Base-by-base conservation (phyloP, 2,113 vertebrate genomes). In the Lutjanus erythropterus region DNA sequence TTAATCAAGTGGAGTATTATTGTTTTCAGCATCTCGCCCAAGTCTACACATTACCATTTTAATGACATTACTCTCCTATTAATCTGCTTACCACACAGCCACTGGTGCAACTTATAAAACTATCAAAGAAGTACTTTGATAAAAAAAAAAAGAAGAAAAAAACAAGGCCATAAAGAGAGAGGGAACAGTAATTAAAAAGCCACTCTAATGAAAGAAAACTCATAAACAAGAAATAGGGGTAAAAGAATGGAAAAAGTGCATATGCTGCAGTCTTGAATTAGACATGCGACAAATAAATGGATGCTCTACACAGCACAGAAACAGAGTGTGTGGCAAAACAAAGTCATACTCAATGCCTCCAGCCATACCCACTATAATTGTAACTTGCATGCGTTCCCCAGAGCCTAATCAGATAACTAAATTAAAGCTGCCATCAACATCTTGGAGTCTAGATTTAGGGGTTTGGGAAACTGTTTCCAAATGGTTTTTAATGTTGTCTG, bases 1-100 rank as follows among this genome's bases (percentile, higher is more conserved):
- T 94, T 93, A 93, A 94, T 94, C 93, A 94, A 94, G 83, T 86
- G 66, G 79, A 90, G 89, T 91, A 92, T 93, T 93, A 92, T 93
- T 93, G 91, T 93, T 93, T 90, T 93, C 88, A 91, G 90, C 91
- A 91, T 93, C 90, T 93, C 77, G 82, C 86, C 87, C 90, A 90
- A 91, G 91, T 88, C 91, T 83, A 88, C 86, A 85, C 81, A 94
- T 94, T 94, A 93, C 88, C 93, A 94, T 94, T 94, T 94, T 94
- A 92, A 94, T 93, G 91, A 74, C 89, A 92, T 94, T 92, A 91
- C 89, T 86, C 78, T 83, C 78, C 91, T 94, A 93, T 94, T 93
- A 93, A 94, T 94, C 90, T 94, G 90, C 89, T 89, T 86, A 89
- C 84, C 83, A 78, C 88, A 86, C 81, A 90, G 88, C 87, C 91